Conservation (phyloP, 1,140 invertebrate species). For the Leucophenga varia region DNA sequence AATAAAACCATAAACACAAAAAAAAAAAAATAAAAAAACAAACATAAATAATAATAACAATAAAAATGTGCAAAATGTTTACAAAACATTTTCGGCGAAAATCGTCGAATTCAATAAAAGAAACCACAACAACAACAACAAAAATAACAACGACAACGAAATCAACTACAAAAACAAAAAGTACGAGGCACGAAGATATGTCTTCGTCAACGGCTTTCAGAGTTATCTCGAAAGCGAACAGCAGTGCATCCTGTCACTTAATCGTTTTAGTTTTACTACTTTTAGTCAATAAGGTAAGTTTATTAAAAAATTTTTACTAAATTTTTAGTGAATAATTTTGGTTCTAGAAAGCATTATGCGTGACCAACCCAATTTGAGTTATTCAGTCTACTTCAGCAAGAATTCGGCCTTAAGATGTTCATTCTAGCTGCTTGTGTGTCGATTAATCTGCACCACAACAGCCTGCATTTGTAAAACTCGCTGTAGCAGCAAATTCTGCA, state of each 20-base stretch:
- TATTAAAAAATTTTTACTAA: too few relatives aligned
- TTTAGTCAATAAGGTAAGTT: conserved; percentile 50
- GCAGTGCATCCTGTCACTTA: conserved; percentile 49
- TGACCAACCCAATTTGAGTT: too few relatives aligned
- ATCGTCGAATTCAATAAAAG: conserved; percentile 29
- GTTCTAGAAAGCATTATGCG: too few relatives aligned
- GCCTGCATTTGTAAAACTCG: too few relatives aligned
- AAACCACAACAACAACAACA: conserved; percentile 15
- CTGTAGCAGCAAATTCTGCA: too few relatives aligned
- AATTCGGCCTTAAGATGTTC: too few relatives aligned
- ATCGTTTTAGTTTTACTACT: conserved; percentile 54
- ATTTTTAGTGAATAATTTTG: too few relatives aligned
- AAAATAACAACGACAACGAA: conserved; percentile 6
- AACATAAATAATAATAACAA: conserved; percentile 24
- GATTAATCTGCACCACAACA: too few relatives aligned
- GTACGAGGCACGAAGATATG: conserved; percentile 33
- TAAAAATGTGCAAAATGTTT: conserved; percentile 55
- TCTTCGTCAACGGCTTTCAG: conserved; percentile 9
- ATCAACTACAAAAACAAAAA: conserved; percentile 1
- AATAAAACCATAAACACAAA: conserved; percentile 12
- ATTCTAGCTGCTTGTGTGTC: too few relatives aligned
- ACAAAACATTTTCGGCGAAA: conserved; percentile 56
- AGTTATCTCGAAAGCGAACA: too few relatives aligned
- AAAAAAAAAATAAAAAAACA: conserved; percentile 13
- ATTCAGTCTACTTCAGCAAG: too few relatives aligned